phyloP scores from a whole-genome alignment of 2,113 vertebrate species.

The Esox niger region DNA sequence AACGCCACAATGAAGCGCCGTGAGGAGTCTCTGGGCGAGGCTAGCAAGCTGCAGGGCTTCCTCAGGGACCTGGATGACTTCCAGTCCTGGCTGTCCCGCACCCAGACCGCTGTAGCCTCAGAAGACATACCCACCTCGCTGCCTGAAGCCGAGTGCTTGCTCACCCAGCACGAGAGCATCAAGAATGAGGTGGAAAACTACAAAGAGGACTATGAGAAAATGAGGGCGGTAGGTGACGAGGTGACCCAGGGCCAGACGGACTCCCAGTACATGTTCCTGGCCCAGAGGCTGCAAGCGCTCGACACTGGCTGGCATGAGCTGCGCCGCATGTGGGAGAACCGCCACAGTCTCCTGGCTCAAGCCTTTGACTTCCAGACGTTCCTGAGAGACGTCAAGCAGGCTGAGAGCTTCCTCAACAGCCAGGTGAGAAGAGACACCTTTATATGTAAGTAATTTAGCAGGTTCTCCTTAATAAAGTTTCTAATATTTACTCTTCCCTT shows the following conservation, averaged over 20 bases:
- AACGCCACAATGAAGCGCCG: constrained; percentile 81
- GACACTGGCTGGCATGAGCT: constrained; percentile 93
- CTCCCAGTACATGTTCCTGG: constrained; percentile 85
- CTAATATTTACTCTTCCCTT: background rate
- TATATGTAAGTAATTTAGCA: too few relatives aligned
- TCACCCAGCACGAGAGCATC: constrained; percentile 85
- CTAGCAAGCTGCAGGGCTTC: constrained; percentile 89
- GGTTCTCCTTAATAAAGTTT: background rate
- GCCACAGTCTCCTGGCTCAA: constrained; percentile 84
- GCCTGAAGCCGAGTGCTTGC: constrained; percentile 81
- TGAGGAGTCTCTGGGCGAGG: constrained; percentile 88
- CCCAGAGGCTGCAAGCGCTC: constrained; percentile 86
- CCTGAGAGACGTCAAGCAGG: constrained; percentile 88
- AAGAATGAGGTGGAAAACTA: constrained; percentile 92
- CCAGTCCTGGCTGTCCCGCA: constrained; percentile 89
- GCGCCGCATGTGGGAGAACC: constrained; percentile 90
- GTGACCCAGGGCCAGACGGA: constrained; percentile 87
- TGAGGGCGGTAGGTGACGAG: constrained; percentile 83
- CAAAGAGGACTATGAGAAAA: constrained; percentile 82
- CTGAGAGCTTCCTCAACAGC: constrained; percentile 88
- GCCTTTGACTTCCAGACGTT: constrained; percentile 89
- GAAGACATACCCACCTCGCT: constrained; percentile 87
- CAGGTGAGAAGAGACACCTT: constrained; percentile 82
- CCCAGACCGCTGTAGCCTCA: constrained; percentile 87
- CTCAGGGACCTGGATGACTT: constrained; percentile 89